These are phyloP conservation scores for Cryptosula pallasiana DNA, from an alignment of 2,888 invertebrate species.

Conservation along the genomic window DNA sequence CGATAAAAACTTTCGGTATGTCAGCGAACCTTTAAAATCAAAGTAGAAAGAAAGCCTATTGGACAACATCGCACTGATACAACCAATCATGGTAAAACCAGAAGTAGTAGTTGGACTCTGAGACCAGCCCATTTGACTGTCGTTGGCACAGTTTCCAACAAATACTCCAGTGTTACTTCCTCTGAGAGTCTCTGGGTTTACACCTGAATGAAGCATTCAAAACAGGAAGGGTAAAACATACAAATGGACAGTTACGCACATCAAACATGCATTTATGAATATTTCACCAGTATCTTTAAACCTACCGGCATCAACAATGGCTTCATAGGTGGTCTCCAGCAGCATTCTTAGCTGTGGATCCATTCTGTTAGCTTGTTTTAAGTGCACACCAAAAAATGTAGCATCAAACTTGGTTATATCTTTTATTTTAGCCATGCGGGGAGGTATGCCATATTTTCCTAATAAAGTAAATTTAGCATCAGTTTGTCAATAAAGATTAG, in stretches of 20 bases:
- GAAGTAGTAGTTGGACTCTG: conserved; percentile 69
- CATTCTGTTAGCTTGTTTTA: conserved; percentile 31
- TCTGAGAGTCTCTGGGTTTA: conserved; percentile 75
- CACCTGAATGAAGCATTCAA: conserved; percentile 71
- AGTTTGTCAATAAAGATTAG: too few species aligned
- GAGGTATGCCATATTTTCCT: conserved; percentile 55
- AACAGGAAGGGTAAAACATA: too few species aligned
- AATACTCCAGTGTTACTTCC: conserved; percentile 91
- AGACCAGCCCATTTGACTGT: conserved; percentile 85
- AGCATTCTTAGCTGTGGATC: too few species aligned
- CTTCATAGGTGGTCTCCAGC: conserved; percentile 64
- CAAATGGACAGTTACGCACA: too few species aligned
- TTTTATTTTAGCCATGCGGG: conserved; percentile 55
- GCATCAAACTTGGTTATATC: conserved; percentile 55
- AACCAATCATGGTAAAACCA: conserved; percentile 85
- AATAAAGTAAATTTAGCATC: too few species aligned
- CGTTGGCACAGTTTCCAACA: conserved; percentile 84
- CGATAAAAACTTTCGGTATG: conserved; percentile 70
- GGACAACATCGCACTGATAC: conserved; percentile 83
- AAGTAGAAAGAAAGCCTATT: conserved; percentile 90
- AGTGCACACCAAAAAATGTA: conserved; percentile 46
- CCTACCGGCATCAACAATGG: conserved; percentile 51
- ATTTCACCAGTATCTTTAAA: too few species aligned
- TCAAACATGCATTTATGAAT: too few species aligned
- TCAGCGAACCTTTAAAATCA: conserved; percentile 70